A percentile compares a stretch with the other conserved stretches of the same genome.
Evolutionary conservation across 64 coral and sea anemone species (phyloP).

Genomic region (Trachythela sp.): DNA sequence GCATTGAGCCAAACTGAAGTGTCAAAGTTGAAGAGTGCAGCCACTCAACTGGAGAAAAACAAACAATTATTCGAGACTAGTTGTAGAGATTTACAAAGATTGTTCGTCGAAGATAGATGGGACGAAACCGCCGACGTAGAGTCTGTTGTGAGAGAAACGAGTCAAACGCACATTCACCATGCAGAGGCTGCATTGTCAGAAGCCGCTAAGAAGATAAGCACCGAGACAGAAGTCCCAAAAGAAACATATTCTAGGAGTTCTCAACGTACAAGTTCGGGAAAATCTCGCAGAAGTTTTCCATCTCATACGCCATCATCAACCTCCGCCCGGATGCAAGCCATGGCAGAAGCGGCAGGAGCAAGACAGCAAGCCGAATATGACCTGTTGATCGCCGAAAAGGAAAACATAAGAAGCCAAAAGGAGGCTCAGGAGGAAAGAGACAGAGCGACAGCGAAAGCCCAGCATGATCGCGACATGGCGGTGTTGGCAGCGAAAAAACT

Average conservation of each 20-base stretch:
- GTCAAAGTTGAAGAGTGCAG: background rate
- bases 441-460: background rate
- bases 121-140: background rate
- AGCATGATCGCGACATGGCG: background rate
- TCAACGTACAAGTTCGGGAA: no score
- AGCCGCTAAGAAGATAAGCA: background rate
- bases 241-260: no score
- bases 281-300: background rate
- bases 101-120: background rate
- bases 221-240: no score
- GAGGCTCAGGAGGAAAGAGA: background rate
- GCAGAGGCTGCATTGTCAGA: background rate
- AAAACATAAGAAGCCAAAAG: background rate
- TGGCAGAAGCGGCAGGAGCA: background rate
- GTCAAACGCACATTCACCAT: background rate
- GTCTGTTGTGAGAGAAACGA: background rate
- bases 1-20: background rate
- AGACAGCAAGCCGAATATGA: background rate
- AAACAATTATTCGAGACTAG: background rate
- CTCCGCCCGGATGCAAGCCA: background rate
- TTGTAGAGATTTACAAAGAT: background rate
- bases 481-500: background rate
- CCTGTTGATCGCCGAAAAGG: background rate
- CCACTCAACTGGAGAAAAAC: background rate
- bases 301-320: constrained; percentile 18